Base-by-base conservation (phyloP, 2,888 invertebrate genomes). In the Drosophila siamana region DNA sequence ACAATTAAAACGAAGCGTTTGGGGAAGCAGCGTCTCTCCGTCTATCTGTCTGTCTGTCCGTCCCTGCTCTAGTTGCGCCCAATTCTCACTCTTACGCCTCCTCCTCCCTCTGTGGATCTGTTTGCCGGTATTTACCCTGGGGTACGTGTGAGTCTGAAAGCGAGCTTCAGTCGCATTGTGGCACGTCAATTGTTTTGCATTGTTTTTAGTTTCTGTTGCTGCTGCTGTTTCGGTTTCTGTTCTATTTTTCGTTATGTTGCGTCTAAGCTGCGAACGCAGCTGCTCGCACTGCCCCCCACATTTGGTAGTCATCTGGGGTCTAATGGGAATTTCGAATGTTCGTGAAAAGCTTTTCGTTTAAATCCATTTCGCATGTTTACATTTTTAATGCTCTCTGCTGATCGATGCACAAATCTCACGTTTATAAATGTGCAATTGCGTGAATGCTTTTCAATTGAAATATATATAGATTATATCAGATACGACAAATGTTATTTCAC, bases 1-100 rank as follows among this genome's bases (percentile, higher is more conserved):
- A 82, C 82, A 82, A 82, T 82, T 82, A 82, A 88, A 82, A 69
- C 68, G 75, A 72, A 70, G 68, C 75, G 63, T 55, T 87, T 71
- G 79, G 69, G 47, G 47, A 60, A 59, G 43, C 61, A 16, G n/a
- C n/a, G n/a, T n/a, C n/a, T n/a, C n/a, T 28, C 7, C n/a, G n/a
- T n/a, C n/a, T n/a, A n/a, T 28, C 51, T 44, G 30, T 24, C 40
- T 28, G 28, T 28, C 28, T 9, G 33, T 33, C 30, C 43, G 22
- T 44, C 55, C 59, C 43, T 7, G 26, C 38, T 11, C 6, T 13
- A 13, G 5, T 1, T 24, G 44, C 48, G 9, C 9, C 26, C 41
- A 19, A 33, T 8, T 66, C 16, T 52, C 19, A 22, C 4, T 30
- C 40, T 30, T 30, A 11, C 11, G 28, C 48, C 41, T 44, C 33